Conservation (phyloP, 2,888 invertebrate genomes). For the Aelia acuminata region DNA sequence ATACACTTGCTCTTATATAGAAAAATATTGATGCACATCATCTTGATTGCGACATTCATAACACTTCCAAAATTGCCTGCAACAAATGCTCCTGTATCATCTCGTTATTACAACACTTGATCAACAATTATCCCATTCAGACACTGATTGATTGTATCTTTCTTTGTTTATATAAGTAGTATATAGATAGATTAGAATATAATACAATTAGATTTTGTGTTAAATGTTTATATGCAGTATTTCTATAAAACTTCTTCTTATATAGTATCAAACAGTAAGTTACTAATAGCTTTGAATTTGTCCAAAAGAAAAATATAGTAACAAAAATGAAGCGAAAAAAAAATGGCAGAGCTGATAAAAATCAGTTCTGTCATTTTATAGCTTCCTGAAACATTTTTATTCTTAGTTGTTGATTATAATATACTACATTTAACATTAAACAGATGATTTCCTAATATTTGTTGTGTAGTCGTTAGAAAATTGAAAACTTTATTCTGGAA, state of each 20-base stretch:
- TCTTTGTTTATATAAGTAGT: slow-evolving; percentile 56
- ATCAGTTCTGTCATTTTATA: slow-evolving; percentile 17
- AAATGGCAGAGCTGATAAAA: neutral
- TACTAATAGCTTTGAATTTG: slow-evolving; percentile 30
- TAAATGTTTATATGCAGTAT: slow-evolving; percentile 59
- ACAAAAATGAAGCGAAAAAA: neutral
- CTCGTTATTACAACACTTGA: neutral
- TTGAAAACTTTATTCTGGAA: neutral
- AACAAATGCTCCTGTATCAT: slow-evolving; percentile 15
- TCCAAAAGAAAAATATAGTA: neutral
- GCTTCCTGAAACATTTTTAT: neutral
- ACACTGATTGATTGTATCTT: slow-evolving; percentile 57
- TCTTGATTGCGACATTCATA: slow-evolving; percentile 27
- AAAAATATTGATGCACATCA: slow-evolving; percentile 35
- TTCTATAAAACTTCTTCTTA: slow-evolving; percentile 49
- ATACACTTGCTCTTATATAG: slow-evolving; percentile 44
- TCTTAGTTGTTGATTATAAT: neutral
- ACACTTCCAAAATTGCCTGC: neutral
- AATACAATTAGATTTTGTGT: slow-evolving; percentile 54
- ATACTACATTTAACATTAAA: neutral
- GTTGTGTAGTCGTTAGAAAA: slow-evolving; percentile 19
- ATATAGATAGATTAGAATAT: slow-evolving; percentile 59
- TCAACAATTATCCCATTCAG: slow-evolving; percentile 45
- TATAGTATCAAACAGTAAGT: slow-evolving; percentile 28
- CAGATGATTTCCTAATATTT: neutral